phyloP scores from a whole-genome alignment of 2,797 vertebrate species.

The Leptodactylus fallax region DNA sequence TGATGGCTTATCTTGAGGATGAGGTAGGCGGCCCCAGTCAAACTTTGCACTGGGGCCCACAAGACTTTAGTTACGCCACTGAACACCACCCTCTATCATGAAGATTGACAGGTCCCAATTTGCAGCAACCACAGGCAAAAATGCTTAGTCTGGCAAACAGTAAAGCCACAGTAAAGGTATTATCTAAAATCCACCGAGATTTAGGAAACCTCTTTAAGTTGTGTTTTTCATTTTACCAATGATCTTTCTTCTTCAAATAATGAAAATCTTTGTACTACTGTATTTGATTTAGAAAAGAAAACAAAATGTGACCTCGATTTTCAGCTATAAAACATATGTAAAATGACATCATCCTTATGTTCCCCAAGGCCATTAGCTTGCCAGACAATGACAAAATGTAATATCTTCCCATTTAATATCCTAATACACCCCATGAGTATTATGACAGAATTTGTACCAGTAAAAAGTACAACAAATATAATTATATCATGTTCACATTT shows the following conservation, averaged over 20 bases:
- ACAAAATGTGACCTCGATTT: neutral
- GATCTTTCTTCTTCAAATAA: neutral
- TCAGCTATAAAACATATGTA: no score
- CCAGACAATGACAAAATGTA: conserved; percentile 24
- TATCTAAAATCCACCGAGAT: neutral
- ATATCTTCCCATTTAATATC: conserved; percentile 17
- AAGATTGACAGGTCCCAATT: no score
- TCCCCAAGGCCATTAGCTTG: conserved; percentile 31
- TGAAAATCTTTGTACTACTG: neutral
- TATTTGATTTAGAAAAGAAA: conserved; percentile 14
- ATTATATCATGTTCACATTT: conserved; percentile 13
- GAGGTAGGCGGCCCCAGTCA: no score
- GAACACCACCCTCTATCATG: no score
- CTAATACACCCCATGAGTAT: neutral
- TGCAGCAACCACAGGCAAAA: no score
- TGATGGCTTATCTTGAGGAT: no score
- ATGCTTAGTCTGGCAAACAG: no score
- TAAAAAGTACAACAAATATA: conserved; percentile 22
- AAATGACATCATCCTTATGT: conserved; percentile 48
- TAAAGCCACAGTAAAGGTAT: neutral
- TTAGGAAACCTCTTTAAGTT: neutral
- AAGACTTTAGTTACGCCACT: no score
- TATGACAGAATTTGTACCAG: neutral
- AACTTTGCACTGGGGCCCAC: no score
- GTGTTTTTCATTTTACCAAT: neutral